phyloP scores from a whole-genome alignment of 2,113 vertebrate genomes.

The Pogonocichla stellata region DNA sequence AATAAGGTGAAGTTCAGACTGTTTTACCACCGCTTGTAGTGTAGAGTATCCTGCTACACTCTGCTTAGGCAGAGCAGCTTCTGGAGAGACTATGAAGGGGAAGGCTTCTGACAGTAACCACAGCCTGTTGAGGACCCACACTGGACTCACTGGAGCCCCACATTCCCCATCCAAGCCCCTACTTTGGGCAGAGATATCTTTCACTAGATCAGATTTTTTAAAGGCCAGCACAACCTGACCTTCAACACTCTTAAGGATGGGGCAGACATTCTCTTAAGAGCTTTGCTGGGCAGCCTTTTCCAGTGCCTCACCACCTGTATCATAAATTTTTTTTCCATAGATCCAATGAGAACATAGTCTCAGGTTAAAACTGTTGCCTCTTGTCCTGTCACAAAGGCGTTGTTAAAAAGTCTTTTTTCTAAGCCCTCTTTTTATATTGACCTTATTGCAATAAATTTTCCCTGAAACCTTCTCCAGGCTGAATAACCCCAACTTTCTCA shows the following conservation, averaged over 20 bases:
- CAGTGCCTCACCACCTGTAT: background rate
- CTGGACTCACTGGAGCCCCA: background rate
- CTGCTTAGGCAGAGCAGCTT: background rate
- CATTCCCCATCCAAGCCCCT: background rate
- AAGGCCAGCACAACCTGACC: background rate
- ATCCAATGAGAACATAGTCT: background rate
- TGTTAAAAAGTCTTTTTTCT: background rate
- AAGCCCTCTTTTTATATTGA: background rate
- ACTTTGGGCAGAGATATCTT: background rate
- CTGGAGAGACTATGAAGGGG: background rate
- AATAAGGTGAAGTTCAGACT: background rate
- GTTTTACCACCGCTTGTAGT: background rate
- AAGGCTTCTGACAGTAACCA: background rate
- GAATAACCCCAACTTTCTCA: background rate
- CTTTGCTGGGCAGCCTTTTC: background rate
- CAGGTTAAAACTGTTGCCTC: background rate
- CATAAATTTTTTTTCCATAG: background rate
- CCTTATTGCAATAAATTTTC: background rate
- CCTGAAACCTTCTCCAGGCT: background rate
- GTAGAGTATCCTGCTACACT: background rate
- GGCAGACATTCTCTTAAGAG: background rate
- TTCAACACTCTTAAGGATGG: background rate
- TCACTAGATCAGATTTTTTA: background rate
- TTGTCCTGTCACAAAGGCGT: background rate
- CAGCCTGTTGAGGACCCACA: background rate